Evolutionary conservation across 2,113 vertebrate genomes (phyloP), one percentile per base, ranked within the genome.

Genomic region (Ptilonorhynchus violaceus): DNA sequence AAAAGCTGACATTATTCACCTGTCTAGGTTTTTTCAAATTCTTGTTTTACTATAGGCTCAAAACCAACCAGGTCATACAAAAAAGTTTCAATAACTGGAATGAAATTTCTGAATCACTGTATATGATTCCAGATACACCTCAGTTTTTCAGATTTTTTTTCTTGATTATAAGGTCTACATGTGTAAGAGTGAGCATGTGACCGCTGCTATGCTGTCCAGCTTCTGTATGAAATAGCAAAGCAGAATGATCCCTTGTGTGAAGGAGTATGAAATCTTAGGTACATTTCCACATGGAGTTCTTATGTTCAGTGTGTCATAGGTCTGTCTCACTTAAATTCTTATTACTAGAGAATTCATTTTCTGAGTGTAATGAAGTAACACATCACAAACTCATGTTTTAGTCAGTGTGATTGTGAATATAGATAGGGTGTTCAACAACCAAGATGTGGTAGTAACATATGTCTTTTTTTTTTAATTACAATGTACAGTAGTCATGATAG

Each of bases 371-470:
- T 93, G 92, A 94, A 83, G 85, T 92, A 97, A 85, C 96, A 88
- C 92, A 95, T 97, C 85, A 91, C 79, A 93, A 95, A 94, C 95
- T 96, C 92, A 94, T 97, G 93, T 97, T 94, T 96, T 93, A 97
- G 92, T 96, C 90, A 96, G 96, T 94, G 96, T 94, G 95, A 92
- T 41, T 91, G 73, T 95, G 95, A 81, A 81, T 95, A 75, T 64
- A 92, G 95, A 95, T 67, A 30, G 58, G 50, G 35, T 91, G 35
- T 85, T 96, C 95, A 86, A 78, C 59, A 88, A 85, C 70, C 73
- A 92, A 95, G 92, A 72, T 67, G 28, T 30, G 86, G 79, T 96
- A 93, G 92, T 84, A 95, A 56, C 85, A 91, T 95, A 80, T 94
- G 88, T 72, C 56, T 96, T 75, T 93, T 77, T 83, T 50, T 0